Percentiles rank a stretch among this genome's conserved stretches.
Evolutionary conservation across 2,888 invertebrate genomes (phyloP).

Genomic region (Eristalis intricaria): DNA sequence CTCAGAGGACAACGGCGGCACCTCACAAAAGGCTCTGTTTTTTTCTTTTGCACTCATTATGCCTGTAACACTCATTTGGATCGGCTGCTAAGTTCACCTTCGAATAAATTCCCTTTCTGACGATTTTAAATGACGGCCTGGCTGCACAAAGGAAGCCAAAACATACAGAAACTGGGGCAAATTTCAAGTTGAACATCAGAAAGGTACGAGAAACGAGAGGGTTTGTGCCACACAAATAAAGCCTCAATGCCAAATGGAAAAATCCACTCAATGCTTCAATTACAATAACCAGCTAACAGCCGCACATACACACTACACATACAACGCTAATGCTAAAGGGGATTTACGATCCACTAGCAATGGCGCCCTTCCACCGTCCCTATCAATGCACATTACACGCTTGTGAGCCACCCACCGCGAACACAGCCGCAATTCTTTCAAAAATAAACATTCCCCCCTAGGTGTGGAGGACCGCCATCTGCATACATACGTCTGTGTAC

Average conservation of each 20-base stretch:
- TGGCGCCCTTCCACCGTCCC: constrained; percentile 3
- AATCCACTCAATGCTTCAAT: constrained; percentile 67
- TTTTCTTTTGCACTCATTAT: not conserved
- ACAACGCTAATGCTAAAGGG: constrained; percentile 58
- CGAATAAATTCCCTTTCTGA: not conserved
- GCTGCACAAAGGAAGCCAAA: not conserved
- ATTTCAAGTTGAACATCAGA: constrained; percentile 41
- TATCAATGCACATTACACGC: constrained; percentile 63
- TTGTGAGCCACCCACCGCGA: constrained; percentile 71
- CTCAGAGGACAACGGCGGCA: not conserved
- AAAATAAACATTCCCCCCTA: constrained; percentile 56
- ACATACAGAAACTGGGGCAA: constrained; percentile 32
- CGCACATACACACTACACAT: constrained; percentile 40
- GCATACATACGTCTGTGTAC: constrained; percentile 1
- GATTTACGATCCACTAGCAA: constrained; percentile 55
- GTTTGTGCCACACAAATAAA: constrained; percentile 17
- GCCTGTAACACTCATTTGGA: too few species aligned
- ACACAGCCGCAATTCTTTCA: constrained; percentile 58
- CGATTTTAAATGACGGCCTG: not conserved
- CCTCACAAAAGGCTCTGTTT: not conserved
- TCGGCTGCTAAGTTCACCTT: not conserved
- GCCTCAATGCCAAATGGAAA: constrained; percentile 59
- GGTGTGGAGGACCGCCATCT: constrained; percentile 6
- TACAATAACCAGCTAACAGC: constrained; percentile 60
- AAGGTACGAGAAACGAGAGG: not conserved